Base-by-base conservation (phyloP, 2,888 invertebrate genomes). In the Rotaria sp. region DNA sequence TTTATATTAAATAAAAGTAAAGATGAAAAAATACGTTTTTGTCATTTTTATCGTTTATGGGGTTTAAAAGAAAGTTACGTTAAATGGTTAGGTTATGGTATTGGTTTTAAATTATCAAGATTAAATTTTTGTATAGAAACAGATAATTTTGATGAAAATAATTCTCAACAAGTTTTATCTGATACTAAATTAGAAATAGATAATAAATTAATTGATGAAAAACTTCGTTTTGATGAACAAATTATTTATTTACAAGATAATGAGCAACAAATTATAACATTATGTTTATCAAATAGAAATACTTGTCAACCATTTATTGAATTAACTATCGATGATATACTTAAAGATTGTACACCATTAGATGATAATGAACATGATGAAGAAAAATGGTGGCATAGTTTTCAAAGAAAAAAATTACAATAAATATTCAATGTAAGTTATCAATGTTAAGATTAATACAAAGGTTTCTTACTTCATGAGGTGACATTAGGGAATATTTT, bases 21-120 rank as follows among this genome's bases (percentile, higher is more conserved):
- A 26, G 48, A 85, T 38, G 85, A 57, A 11, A 41, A 85, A 4
- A n/a, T 21, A 57, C 75, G 52, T 41, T 55, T 85, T 57, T 30
- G n/a, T 24, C 75, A 85, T 50, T 86, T 86, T 50, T 45, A 86
- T 84, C 74, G 86, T 50, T 30, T 86, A 35, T 86, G 86, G 86
- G 80, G 80, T 21, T 59, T 86, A 24, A 86, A 86, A 85, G 86
- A 86, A 59, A 85, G 86, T 52, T 86, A 86, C 48, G 86, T 85
- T 26, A 86, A 86, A 86, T 75, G 75, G 13, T 24, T 85, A 30
- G 86, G 86, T 21, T 35, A 59, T 26, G 86, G 86, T 35, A 50
- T 86, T 2, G 86, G 86, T 26, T 85, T 86, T 84, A 75, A 55
- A 59, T 50, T 84, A 45, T 41, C 45, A 80, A 24, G 80, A 13